phyloP scores from a whole-genome alignment of 2,113 vertebrate species.

The Crotalus helleri region DNA sequence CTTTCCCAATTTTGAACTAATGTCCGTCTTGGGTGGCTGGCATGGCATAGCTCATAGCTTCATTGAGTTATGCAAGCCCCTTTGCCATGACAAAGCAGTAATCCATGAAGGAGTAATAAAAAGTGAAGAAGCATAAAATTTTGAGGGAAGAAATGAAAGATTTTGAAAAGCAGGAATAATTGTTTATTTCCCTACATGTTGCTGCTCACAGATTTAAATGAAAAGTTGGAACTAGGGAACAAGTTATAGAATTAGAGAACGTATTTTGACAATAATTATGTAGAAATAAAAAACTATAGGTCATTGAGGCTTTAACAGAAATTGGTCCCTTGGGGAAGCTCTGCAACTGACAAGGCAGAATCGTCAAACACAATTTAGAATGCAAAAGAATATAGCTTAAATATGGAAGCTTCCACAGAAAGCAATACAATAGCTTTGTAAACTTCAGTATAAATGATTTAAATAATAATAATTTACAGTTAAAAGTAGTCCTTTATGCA shows the following conservation, averaged over 20 bases:
- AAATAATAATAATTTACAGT: not conserved
- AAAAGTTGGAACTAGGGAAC: not conserved
- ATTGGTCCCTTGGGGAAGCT: not conserved
- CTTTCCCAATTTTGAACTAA: no score
- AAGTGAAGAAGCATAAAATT: not conserved
- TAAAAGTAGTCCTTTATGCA: not conserved
- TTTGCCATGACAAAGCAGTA: no score
- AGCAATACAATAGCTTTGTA: not conserved
- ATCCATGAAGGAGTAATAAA: not conserved
- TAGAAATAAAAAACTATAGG: not conserved
- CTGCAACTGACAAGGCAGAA: not conserved
- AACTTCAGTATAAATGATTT: not conserved
- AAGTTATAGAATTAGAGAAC: not conserved
- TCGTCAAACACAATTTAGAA: not conserved
- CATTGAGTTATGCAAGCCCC: no score
- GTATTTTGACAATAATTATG: not conserved
- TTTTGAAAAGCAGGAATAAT: not conserved
- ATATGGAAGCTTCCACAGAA: not conserved
- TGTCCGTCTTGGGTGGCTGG: no score
- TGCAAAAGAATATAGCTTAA: not conserved
- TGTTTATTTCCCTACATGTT: not conserved
- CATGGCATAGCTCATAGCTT: no score
- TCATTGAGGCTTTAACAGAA: not conserved
- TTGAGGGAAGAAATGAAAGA: not conserved
- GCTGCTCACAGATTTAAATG: not conserved